Conservation (phyloP, 2,888 invertebrate species). For the Drosophila pseudotakahashii region DNA sequence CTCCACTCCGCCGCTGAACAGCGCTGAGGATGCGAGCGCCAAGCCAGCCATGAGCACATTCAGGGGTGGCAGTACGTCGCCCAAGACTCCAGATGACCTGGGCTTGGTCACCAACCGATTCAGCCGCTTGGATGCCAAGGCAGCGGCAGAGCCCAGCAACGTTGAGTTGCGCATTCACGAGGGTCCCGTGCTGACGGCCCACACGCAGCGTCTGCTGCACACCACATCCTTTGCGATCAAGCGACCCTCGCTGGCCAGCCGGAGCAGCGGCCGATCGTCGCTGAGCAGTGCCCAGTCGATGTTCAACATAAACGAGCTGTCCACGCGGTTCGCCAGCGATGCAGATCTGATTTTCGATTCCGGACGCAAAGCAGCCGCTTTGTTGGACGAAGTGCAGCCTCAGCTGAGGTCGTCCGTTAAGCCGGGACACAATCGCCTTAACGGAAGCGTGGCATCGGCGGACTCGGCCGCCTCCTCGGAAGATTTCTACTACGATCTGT, state of each 20-base stretch:
- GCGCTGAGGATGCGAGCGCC: conserved; percentile 39
- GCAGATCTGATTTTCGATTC: conserved; percentile 65
- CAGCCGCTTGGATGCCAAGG: conserved; percentile 41
- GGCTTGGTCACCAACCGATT: conserved; percentile 72
- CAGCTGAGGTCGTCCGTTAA: conserved; percentile 85
- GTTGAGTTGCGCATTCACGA: conserved; percentile 62
- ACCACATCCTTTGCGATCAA: conserved; percentile 83
- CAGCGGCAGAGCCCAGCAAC: conserved; percentile 18
- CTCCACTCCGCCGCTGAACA: conserved; percentile 54
- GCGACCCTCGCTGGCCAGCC: conserved; percentile 78
- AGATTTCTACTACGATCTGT: conserved; percentile 68
- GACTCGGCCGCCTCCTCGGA: conserved; percentile 39
- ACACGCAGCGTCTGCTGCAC: conserved; percentile 75
- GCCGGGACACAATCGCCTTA: conserved; percentile 54
- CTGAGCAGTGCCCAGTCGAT: conserved; percentile 78
- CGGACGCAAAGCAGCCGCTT: conserved; percentile 73
- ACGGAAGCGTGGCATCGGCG: conserved; percentile 38
- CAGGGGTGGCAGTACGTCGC: conserved; percentile 51
- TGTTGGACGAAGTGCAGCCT: conserved; percentile 84
- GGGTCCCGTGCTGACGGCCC: conserved; percentile 62
- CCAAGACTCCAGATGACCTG: conserved; percentile 55
- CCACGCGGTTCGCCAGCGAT: conserved; percentile 62
- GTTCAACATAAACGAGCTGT: conserved; percentile 80
- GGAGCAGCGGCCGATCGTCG: conserved; percentile 67
- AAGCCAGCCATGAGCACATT: conserved; percentile 76